A percentile compares a stretch with the other conserved stretches of the same genome.
These are phyloP conservation scores for Lycopodina hypogea DNA, from an alignment of 37 sponge, comb jelly and placozoan genomes.

Conservation along the genomic window DNA sequence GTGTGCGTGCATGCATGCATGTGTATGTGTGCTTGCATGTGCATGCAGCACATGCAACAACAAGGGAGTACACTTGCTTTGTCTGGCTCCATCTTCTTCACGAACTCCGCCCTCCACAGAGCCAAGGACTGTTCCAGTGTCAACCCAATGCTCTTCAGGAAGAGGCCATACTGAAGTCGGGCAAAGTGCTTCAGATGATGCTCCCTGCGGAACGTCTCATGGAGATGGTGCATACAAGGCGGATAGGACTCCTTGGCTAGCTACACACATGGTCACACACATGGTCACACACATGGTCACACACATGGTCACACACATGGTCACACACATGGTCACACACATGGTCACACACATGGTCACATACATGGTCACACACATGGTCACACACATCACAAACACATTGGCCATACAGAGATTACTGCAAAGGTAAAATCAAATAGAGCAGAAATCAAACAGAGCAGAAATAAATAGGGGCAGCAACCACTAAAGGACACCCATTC, in stretches of 20 bases:
- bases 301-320: not conserved
- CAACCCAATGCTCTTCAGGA: slow-evolving; percentile 86
- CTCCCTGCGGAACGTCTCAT: slow-evolving; percentile 73
- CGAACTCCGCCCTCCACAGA: slow-evolving; percentile 87
- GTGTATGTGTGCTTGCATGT: no score
- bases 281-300: not conserved
- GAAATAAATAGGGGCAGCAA: not conserved
- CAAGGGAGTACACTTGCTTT: no score
- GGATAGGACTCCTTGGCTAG: slow-evolving; percentile 81
- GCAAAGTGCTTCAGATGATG: slow-evolving; percentile 93
- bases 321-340: no score
- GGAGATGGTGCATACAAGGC: slow-evolving; percentile 91
- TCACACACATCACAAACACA: not conserved
- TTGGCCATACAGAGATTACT: no score
- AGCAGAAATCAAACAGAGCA: no score
- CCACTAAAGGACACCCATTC: no score
- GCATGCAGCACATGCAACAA: no score
- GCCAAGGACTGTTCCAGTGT: slow-evolving; percentile 82
- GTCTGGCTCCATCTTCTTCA: slow-evolving; percentile 80
- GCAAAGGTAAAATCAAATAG: no score
- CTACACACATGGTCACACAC: slow-evolving; percentile 39
- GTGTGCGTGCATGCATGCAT: no score
- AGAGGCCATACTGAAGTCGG: slow-evolving; percentile 92
- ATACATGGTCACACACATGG: no score
- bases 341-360: no score